Conservation (phyloP, 2,113 vertebrate genomes). For the Perca fluviatilis region DNA sequence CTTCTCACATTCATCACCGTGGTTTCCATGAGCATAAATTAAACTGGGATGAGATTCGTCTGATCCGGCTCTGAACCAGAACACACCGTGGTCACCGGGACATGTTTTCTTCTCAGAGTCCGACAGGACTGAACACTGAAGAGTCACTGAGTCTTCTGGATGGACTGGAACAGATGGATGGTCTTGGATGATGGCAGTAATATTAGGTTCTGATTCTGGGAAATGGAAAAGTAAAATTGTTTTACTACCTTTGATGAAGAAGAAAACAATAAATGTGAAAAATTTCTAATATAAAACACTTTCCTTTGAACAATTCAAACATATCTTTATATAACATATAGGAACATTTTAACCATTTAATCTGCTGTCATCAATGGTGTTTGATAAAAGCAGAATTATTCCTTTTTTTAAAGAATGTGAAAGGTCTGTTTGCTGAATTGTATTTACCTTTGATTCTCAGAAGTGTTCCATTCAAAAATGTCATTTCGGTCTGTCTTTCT, state of each 20-base stretch:
- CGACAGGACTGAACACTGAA: conserved; percentile 52
- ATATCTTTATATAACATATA: no score
- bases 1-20: not conserved
- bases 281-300: no score
- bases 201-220: not conserved
- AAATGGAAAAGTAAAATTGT: no score
- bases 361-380: no score
- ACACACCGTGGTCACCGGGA: conserved; percentile 29
- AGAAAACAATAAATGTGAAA: no score
- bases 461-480: not conserved
- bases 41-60: conserved; percentile 9
- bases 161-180: not conserved
- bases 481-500: rapidly evolving
- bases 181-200: not conserved
- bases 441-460: no score
- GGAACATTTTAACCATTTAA: no score
- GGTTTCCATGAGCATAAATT: conserved; percentile 3
- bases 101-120: conserved; percentile 8
- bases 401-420: no score
- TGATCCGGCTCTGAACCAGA: conserved; percentile 49
- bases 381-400: no score
- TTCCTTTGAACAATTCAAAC: no score
- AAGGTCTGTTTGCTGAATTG: no score
- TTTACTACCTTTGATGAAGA: no score
- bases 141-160: conserved; percentile 26